Evolutionary conservation across 2,797 vertebrate genomes (phyloP).

Genomic region (Furcifer pardalis): DNA sequence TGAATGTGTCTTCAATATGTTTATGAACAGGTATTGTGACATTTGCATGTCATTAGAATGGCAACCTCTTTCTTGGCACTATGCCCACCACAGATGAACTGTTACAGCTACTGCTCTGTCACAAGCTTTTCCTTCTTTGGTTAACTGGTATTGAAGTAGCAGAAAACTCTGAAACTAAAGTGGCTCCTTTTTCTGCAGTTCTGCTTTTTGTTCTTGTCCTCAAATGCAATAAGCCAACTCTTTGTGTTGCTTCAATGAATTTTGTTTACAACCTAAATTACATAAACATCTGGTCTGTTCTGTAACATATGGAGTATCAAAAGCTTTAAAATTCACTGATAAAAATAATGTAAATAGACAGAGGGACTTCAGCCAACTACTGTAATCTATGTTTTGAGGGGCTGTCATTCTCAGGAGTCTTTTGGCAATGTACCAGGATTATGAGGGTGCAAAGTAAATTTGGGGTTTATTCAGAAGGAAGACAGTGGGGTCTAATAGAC

Average conservation of each 20-base stretch:
- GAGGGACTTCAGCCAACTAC: conserved; percentile 1
- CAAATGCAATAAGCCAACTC: conserved; percentile 20
- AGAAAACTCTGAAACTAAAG: background rate
- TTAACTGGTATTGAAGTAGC: background rate
- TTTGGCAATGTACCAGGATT: background rate
- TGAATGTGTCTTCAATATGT: background rate
- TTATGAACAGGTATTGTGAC: background rate
- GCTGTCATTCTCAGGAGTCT: background rate
- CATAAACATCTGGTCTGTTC: conserved; percentile 11
- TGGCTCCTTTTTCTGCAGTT: background rate
- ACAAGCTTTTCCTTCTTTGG: background rate
- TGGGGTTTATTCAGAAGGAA: background rate
- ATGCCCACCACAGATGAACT: background rate
- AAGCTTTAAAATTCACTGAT: conserved; percentile 14
- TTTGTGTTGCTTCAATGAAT: conserved; percentile 36
- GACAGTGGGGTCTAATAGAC: background rate
- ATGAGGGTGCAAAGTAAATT: background rate
- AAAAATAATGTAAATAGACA: conserved; percentile 37
- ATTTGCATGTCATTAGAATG: too few relatives aligned
- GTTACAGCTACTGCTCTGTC: background rate
- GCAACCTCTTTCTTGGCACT: background rate
- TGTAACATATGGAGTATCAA: conserved; percentile 21
- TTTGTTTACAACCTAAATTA: conserved; percentile 39
- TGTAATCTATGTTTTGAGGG: background rate
- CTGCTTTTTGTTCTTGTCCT: conserved; percentile 22